Conservation (phyloP, 2,113 vertebrate species). For the Nesoenas mayeri region DNA sequence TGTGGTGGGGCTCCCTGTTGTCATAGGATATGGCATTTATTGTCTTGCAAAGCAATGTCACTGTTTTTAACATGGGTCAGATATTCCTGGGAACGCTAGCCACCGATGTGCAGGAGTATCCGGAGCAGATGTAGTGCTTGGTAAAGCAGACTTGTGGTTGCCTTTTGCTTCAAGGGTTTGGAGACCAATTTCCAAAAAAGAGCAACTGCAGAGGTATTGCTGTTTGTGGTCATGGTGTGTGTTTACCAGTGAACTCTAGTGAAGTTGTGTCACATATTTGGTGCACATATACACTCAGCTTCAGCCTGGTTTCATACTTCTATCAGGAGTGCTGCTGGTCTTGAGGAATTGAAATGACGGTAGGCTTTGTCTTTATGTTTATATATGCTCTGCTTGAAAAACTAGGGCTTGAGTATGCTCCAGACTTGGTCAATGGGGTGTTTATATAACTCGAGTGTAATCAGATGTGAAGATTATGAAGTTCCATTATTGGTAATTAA, state of each 20-base stretch:
- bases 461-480: not conserved
- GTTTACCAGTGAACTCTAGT: not conserved
- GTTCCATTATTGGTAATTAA: not conserved
- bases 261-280: not conserved
- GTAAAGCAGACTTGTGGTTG: not conserved
- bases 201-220: not conserved
- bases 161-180: not conserved
- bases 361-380: not conserved
- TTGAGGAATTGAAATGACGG: not conserved
- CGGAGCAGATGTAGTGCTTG: not conserved
- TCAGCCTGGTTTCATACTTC: not conserved
- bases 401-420: not conserved
- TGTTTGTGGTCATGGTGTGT: not conserved
- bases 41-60: not conserved
- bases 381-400: not conserved
- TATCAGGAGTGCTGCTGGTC: not conserved
- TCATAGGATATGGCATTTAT: not conserved
- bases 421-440: not conserved
- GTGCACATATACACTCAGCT: fast-evolving
- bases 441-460: not conserved
- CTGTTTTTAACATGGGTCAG: not conserved
- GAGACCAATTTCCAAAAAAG: not conserved
- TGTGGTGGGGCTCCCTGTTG: not conserved
- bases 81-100: not conserved
- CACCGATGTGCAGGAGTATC: not conserved